Evolutionary conservation across 2,113 vertebrate genomes (phyloP), one percentile per base, ranked within the genome.

Genomic region (Paedocypris sp.): DNA sequence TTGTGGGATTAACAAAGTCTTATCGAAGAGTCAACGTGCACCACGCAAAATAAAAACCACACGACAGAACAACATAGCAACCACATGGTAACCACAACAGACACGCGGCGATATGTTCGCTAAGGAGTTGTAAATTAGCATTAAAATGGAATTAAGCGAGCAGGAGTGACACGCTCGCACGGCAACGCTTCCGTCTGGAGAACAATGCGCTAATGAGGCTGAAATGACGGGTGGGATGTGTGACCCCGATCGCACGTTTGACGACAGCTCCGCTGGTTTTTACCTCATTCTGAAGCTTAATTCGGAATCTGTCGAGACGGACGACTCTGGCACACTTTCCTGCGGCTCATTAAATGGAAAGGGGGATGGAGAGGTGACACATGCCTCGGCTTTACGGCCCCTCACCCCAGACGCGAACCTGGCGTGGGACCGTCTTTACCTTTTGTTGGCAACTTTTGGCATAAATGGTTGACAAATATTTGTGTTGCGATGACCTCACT

Each of bases 131-230:
- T n/a, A n/a, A n/a, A n/a, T n/a, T n/a, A n/a, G n/a, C n/a, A n/a
- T n/a, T n/a, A n/a, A n/a, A n/a, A n/a, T n/a, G n/a, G n/a, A n/a
- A n/a, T n/a, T n/a, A n/a, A n/a, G n/a, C n/a, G n/a, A n/a, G n/a
- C n/a, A n/a, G n/a, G n/a, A n/a, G n/a, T n/a, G n/a, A 61, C 23
- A 18, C 6, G n/a, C 16, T 20, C 13, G 2, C 59, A 62, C 26
- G 38, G 11, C 54, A 58, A 31, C 16, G 6, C 42, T 12, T 20
- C 54, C 10, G 39, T 12, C 5, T 18, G 16, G 54, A 58, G 23
- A 36, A 15, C 29, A 60, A 48, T 32, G 20, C 41, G 22, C 57
- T 67, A 67, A 67, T 56, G 65, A 67, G 65, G 18, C 19, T 31
- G 42, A 67, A 35, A 61, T 43, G n/a, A 56, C 47, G 29, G 54